phyloP scores from a whole-genome alignment of 2,113 vertebrate genomes.

The Excalfactoria chinensis region DNA sequence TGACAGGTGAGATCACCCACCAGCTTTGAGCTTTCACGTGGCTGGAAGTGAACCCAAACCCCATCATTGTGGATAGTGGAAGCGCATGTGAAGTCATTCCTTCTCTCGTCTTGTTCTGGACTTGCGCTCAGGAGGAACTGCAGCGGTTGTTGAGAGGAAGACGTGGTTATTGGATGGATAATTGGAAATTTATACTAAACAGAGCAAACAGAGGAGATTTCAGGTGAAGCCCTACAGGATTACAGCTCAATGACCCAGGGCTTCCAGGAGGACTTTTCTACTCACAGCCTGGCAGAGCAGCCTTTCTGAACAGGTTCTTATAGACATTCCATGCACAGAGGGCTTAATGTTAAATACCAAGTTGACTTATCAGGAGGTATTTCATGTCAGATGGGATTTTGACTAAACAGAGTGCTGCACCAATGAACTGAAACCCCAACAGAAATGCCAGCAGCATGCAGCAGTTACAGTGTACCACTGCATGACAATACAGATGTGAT shows the following conservation, averaged over 20 bases:
- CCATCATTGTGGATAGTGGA: fast-evolving
- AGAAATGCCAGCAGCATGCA: neutral
- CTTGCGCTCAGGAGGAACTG: neutral
- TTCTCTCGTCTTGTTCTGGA: neutral
- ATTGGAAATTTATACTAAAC: neutral
- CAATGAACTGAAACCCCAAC: neutral
- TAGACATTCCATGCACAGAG: neutral
- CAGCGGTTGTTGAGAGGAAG: neutral
- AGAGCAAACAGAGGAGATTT: neutral
- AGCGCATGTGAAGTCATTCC: neutral
- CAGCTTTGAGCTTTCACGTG: fast-evolving
- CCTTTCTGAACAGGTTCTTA: neutral
- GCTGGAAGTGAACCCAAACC: neutral
- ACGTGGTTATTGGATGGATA: too few relatives aligned
- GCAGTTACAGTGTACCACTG: fast-evolving
- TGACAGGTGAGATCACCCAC: neutral
- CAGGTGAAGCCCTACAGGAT: neutral
- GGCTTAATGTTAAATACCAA: neutral
- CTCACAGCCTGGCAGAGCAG: neutral
- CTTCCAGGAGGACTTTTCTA: neutral
- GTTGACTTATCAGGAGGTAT: too few relatives aligned
- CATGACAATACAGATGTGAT: neutral
- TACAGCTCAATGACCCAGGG: neutral
- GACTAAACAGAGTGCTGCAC: neutral
- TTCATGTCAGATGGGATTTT: neutral